Evolutionary conservation across 2,113 vertebrate genomes (phyloP), one percentile per base, ranked within the genome.

Genomic region (Lucifuga dentata): DNA sequence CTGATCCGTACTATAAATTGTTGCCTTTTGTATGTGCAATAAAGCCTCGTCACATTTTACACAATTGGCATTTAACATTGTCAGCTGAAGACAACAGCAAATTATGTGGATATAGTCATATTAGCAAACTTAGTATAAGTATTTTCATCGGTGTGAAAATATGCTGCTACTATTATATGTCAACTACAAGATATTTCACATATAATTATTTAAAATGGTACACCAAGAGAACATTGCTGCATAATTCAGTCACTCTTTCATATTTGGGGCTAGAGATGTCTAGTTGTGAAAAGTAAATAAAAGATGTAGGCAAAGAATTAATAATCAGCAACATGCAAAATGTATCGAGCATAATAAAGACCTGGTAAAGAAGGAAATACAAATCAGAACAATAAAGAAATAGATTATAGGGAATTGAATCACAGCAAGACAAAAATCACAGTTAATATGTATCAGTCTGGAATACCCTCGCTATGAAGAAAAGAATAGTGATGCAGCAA

Each of bases 401-500:
- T 29, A 24, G 35, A 36, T 20, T 26, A 10, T 16, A 45, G 48
- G 50, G 8, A 43, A 11, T 63, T 11, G n/a, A 10, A 17, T 29
- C 41, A n/a, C 13, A 50, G 33, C 24, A 11, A 21, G 36, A 43
- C 26, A 11, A 48, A 32, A 35, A 19, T 46, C 0, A 26, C 46
- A 38, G n/a, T n/a, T n/a, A n/a, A 24, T 36, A 10, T 8, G 10
- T 23, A 51, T 8, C 33, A 38, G 38, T 56, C 8, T 40, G 13
- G 41, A 64, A 11, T 43, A 60, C 7, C 3, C 20, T 39, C 20
- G 35, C 7, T 39, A 43, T 12, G 19, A 74, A 52, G 19, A 72
- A 32, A 29, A 65, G 62, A 70, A 64, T 39, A 81, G 80, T 88
- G 84, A 89, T 78, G 85, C 83, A 90, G 86, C 79, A 89, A 88